Conservation (phyloP, 2,888 invertebrate species). For the Troilus luridus region DNA sequence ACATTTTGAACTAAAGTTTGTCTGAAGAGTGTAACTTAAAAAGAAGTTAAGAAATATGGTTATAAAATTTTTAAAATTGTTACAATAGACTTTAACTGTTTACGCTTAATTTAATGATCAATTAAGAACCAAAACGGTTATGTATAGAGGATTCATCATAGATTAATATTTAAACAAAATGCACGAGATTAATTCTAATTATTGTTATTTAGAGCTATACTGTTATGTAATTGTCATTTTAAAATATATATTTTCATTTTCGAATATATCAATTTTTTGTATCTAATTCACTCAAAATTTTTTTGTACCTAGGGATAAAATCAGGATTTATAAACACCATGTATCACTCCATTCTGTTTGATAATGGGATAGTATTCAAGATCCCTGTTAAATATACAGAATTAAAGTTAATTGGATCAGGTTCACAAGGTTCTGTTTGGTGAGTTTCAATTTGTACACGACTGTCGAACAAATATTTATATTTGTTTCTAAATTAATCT, state of each 20-base stretch:
- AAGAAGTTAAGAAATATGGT: too few relatives aligned
- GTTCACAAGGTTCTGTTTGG: conserved; percentile 10
- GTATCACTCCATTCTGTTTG: not conserved
- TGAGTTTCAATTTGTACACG: not conserved
- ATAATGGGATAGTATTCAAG: not conserved
- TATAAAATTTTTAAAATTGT: too few relatives aligned
- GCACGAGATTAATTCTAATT: not conserved
- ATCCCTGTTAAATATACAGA: not conserved
- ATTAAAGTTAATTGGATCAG: not conserved
- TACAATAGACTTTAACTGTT: too few relatives aligned
- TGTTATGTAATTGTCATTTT: too few relatives aligned
- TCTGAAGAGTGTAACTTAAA: too few relatives aligned
- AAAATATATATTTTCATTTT: too few relatives aligned
- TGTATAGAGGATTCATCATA: not conserved
- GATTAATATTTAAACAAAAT: not conserved
- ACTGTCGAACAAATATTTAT: not conserved
- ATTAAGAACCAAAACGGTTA: not conserved
- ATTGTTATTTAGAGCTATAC: too few relatives aligned
- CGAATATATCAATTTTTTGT: too few relatives aligned
- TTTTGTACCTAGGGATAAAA: not conserved
- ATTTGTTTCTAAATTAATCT: not conserved
- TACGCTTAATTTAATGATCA: not conserved
- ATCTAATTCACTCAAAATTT: too few relatives aligned
- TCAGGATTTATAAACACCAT: not conserved
- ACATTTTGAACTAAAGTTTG: too few relatives aligned